Evolutionary conservation across 64 coral and sea anemone genomes (phyloP), one percentile per base, ranked within the genome.

Genomic region (Pocillopora verrucosa): DNA sequence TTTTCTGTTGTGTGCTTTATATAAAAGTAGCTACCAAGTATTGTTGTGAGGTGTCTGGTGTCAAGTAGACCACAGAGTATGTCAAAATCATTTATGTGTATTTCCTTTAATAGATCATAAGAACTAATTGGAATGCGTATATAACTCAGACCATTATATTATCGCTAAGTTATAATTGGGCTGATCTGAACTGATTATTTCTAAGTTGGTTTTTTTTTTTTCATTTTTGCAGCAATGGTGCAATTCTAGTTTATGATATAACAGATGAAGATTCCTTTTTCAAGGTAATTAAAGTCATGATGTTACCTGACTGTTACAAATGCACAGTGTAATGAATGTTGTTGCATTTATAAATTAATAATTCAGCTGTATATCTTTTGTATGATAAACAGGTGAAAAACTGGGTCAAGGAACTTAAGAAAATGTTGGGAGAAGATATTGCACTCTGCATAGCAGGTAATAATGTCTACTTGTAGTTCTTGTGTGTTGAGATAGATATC

Each of bases 241-340:
- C 96, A 73, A 88, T 98, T 83, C 73, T 98, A 80, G 96, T 98
- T 73, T 98, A 98, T 89, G 96, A 98, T 88, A 98, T 98, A 59
- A 98, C 96, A 73, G 96, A 98, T 95, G 96, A 98, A 93, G 96
- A 98, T n/a, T 98, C 96, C 80, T 98, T 98, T 88, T 90, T 92
- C 82, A 98, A 98, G 93, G 96, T 98, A 24, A 68, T 65, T 2
- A 9, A 45, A 36, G 34, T 56, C 41, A 51, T 7, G 3, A 51
- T 51, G 41, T 51, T 51, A 51, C 41, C 7, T 51, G 41, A 51
- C 41, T 51, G 41, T 51, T 51, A 7, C 7, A 51, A 51, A 7
- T 45, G 74, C 1, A 79, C 76, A 79, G 37, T 79, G 15, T 56
- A 79, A 17, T 79, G 11, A 26, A 77, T 34, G 3, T 19, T 56